Conservation (phyloP, 2,113 vertebrate species). For the Eurystomus gularis region DNA sequence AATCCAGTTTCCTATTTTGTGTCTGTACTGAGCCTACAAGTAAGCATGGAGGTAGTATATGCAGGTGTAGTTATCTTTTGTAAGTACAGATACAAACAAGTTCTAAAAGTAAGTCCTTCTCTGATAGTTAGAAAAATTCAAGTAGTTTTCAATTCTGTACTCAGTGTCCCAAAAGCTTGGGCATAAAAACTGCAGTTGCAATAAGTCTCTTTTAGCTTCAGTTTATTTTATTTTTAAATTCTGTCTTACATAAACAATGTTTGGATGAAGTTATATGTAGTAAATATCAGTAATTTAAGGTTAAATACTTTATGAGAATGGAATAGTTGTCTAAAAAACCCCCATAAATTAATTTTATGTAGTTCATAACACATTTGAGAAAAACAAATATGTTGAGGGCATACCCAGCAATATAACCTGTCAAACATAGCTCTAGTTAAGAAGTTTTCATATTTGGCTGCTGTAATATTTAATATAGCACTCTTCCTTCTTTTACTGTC, state of each 20-base stretch:
- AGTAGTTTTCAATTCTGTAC: background rate
- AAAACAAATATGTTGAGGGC: background rate
- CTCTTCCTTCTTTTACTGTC: background rate
- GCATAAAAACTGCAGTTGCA: background rate
- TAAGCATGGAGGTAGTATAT: background rate
- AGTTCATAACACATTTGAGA: background rate
- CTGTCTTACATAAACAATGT: background rate
- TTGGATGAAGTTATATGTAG: background rate
- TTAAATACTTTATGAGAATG: background rate
- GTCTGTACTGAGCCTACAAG: background rate
- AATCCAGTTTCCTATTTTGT: background rate
- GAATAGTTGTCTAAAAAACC: background rate
- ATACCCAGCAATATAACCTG: background rate
- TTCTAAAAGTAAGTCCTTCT: background rate
- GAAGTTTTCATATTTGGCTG: background rate
- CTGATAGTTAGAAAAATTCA: background rate
- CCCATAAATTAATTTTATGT: background rate
- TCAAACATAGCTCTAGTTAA: background rate
- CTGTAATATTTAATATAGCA: background rate
- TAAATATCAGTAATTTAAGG: background rate
- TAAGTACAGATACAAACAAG: background rate
- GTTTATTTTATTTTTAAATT: background rate
- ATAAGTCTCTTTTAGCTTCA: background rate
- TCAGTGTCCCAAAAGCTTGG: background rate
- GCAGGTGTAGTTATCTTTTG: background rate